Evolutionary conservation across 1,140 invertebrate genomes (phyloP), one percentile per base, ranked within the genome.

Genomic region (Coptotermes formosanus): DNA sequence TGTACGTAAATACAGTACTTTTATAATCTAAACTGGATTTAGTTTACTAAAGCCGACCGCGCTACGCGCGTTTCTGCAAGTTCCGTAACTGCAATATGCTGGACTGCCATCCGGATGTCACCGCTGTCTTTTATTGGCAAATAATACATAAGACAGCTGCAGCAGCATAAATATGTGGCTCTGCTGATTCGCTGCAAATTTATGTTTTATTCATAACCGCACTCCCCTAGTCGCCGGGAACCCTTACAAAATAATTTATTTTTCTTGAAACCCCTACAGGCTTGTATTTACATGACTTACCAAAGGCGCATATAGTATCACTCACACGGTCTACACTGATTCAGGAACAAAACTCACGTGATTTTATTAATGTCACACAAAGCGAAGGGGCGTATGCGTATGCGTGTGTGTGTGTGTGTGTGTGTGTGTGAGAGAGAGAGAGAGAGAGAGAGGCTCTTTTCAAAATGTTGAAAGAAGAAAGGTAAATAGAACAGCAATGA

Each of bases 351-450:
- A 75, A 75, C 64, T 75, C n/a, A 8, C n/a, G 64, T 75, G 64
- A 75, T 75, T 75, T 75, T 75, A 30, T 75, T 64, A 64, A 64
- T 75, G 64, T 75, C 64, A 30, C 64, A 75, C n/a, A 75, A 12
- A 3, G 9, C n/a, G 64, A 75, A 75, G 64, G 64, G 64, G 6
- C n/a, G 64, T n/a, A 38, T 38, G 4, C 38, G 25, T 75, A 30
- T 64, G 25, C 30, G 14, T 75, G n/a, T n/a, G n/a, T n/a, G n/a
- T n/a, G n/a, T n/a, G n/a, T n/a, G n/a, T n/a, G n/a, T n/a, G n/a
- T n/a, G n/a, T n/a, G n/a, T n/a, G n/a, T n/a, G n/a, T n/a, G n/a
- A n/a, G n/a, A n/a, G n/a, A n/a, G n/a, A n/a, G n/a, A n/a, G n/a
- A n/a, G n/a, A n/a, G n/a, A n/a, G n/a, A n/a, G n/a, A n/a, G 64